Evolutionary conservation across 2,113 vertebrate genomes (phyloP).

Genomic region (Microtus ochrogaster): DNA sequence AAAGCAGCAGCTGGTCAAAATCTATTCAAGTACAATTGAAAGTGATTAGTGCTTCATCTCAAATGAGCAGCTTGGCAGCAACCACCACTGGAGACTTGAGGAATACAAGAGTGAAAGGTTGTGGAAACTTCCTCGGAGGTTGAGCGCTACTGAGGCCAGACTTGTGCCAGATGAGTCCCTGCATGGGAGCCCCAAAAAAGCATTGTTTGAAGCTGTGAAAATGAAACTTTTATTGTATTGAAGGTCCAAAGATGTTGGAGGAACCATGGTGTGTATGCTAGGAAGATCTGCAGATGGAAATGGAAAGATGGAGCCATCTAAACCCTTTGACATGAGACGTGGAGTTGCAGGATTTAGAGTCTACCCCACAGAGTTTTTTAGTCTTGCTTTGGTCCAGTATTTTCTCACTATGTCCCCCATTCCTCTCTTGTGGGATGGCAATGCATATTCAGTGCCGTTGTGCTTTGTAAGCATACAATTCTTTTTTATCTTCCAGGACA

Average conservation of each 20-base stretch:
- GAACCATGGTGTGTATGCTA: neutral
- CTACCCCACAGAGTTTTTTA: too few relatives aligned
- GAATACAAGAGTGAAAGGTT: neutral
- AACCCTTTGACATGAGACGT: neutral
- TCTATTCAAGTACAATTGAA: neutral
- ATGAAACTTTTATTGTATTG: neutral
- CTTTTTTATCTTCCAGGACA: neutral
- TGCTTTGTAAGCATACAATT: neutral
- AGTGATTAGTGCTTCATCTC: neutral
- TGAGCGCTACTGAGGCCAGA: neutral
- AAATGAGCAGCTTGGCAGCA: neutral
- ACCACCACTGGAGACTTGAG: neutral
- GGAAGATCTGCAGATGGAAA: neutral
- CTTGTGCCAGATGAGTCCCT: neutral
- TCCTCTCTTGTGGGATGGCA: neutral
- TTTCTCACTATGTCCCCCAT: neutral
- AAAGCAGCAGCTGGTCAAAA: neutral
- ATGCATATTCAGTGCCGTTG: neutral
- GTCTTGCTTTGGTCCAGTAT: neutral
- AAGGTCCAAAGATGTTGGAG: too few relatives aligned
- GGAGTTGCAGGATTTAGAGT: neutral
- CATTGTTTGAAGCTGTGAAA: neutral
- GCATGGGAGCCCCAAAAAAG: rapidly evolving
- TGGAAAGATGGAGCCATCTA: neutral
- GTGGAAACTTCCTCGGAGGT: neutral